phyloP scores from a whole-genome alignment of 2,888 invertebrate genomes.

The Anarsia innoxiella region DNA sequence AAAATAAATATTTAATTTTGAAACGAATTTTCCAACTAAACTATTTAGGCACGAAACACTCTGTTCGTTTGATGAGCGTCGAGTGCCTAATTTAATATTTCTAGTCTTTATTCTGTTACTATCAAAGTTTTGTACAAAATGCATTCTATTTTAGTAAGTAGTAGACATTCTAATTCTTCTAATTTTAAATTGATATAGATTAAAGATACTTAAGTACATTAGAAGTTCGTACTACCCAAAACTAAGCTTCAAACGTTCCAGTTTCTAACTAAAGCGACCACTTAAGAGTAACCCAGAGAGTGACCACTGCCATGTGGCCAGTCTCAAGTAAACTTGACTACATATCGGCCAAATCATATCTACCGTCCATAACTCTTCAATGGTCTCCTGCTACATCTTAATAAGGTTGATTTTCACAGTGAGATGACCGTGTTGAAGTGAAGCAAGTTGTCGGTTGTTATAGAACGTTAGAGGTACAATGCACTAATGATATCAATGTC shows the following conservation, averaged over 20 bases:
- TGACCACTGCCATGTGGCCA: constrained; percentile 53
- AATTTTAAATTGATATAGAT: no score
- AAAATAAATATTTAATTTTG: constrained; percentile 12
- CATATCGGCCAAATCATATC: neutral
- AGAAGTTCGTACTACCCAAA: no score
- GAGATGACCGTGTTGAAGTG: neutral
- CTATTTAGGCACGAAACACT: neutral
- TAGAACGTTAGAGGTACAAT: constrained; percentile 61
- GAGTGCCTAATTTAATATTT: no score
- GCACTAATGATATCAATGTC: constrained; percentile 72
- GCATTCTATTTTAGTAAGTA: no score
- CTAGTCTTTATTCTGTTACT: no score
- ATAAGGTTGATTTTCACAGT: neutral
- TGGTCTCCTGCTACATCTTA: no score
- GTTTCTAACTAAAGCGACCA: constrained; percentile 50
- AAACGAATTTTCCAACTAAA: constrained; percentile 5
- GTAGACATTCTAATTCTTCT: no score
- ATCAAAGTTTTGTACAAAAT: no score
- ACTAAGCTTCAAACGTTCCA: constrained; percentile 42
- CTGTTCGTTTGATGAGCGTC: no score
- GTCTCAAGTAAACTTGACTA: constrained; percentile 53
- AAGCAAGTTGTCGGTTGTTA: constrained; percentile 23
- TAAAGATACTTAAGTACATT: no score
- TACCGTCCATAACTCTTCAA: no score
- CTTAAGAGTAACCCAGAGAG: constrained; percentile 58